Evolutionary conservation across 2,888 invertebrate genomes (phyloP).

Genomic region (Marronus borbonicus): DNA sequence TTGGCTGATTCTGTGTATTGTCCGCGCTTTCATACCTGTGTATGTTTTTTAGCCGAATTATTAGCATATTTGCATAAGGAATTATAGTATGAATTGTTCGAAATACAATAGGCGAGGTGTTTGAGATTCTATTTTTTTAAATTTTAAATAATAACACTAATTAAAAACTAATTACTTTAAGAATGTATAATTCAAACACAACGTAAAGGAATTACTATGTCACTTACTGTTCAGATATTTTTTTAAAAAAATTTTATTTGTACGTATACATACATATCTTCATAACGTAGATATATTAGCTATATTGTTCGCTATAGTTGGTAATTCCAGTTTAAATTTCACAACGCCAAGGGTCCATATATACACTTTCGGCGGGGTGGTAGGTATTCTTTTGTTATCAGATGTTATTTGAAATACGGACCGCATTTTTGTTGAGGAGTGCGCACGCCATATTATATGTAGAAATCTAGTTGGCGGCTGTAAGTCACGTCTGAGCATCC

Average conservation of each 20-base stretch:
- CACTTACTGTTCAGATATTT: no score
- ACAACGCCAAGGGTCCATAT: slow-evolving; percentile 6
- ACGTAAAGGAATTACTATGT: no score
- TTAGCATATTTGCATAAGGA: no score
- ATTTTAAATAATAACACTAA: no score
- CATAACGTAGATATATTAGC: neutral
- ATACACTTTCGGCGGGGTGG: slow-evolving; percentile 12
- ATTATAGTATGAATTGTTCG: no score
- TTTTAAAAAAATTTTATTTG: neutral
- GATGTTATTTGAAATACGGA: slow-evolving; percentile 30
- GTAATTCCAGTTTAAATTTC: slow-evolving; percentile 19
- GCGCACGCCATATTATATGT: slow-evolving; percentile 33
- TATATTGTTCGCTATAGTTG: slow-evolving; percentile 23
- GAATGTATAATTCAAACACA: no score
- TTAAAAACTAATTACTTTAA: no score
- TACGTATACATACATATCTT: neutral
- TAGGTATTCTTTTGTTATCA: slow-evolving; percentile 30
- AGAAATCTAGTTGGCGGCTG: slow-evolving; percentile 31
- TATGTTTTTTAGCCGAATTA: no score
- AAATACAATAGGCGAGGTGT: no score
- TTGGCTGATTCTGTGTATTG: no score
- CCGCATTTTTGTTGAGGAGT: slow-evolving; percentile 26
- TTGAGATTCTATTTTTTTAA: no score
- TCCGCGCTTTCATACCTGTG: no score
- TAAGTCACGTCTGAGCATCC: slow-evolving; percentile 42